Base-by-base conservation (phyloP, 2,797 vertebrate species). In the Staurois parvus region DNA sequence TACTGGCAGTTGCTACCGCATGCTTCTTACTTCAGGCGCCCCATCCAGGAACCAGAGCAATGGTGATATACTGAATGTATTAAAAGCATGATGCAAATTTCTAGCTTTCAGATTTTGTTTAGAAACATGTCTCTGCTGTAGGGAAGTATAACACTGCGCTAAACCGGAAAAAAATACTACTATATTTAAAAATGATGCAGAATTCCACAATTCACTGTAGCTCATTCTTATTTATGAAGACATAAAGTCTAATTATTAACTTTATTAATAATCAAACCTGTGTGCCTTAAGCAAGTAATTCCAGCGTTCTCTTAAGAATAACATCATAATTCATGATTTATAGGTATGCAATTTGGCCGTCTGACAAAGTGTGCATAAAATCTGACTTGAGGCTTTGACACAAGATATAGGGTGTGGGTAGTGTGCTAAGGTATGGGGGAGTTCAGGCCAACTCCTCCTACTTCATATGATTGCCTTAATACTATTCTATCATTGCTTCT, bases 241-340 rank as follows among this genome's bases (percentile, higher is more conserved):
- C 42, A 34, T 48, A 59, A n/a, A 70, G 64, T 13, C 66, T 77
- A 77, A 83, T 86, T 72, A 48, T 76, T 82, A 76, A 82, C 56
- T 52, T 21, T 26, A 78, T 83, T 78, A 86, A 73, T 83, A 73
- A 82, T 72, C 69, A 82, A 77, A 34, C 40, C 12, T n/a, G 19
- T 29, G 40, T 56, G 74, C 79, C 85, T 73, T 11, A 21, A 73
- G 85, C 79, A 73, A 83, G 13, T 64, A 37, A 72, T 64, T 62
- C 72, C 28, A 72, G 37, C 45, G 11, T 66, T 82, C 75, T 68
- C 80, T 67, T 66, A 72, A 28, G 68, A 30, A 79, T 68, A 73
- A 12, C 34, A 40, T 78, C 40, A 76, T 52, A 45, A 34, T 37
- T 48, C 37, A n/a, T 86, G 75, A 86, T 86, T 86, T 86, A 83